These are phyloP conservation scores for Pocillopora damicornis DNA, from an alignment of 64 coral and sea anemone genomes.

Conservation along the genomic window DNA sequence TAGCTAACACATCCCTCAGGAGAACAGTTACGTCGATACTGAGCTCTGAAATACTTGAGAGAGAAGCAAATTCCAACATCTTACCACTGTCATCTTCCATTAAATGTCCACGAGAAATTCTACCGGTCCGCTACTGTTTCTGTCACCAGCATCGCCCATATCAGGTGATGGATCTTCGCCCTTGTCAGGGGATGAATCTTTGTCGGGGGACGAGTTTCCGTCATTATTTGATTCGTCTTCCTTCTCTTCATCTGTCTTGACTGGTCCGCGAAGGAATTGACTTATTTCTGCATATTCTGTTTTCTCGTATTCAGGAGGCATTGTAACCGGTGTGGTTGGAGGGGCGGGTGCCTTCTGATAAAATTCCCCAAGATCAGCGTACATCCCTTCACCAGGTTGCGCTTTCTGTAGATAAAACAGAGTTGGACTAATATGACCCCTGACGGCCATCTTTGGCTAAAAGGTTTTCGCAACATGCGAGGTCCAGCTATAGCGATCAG, in stretches of 20 bases:
- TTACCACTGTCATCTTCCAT: background rate
- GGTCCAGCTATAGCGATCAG: no score
- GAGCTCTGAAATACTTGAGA: background rate
- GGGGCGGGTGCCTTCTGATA: background rate
- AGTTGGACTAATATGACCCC: constrained; percentile 28
- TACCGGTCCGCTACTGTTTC: background rate
- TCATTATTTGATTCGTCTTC: background rate
- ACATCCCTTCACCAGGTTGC: constrained; percentile 23
- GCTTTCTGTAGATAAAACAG: constrained; percentile 45
- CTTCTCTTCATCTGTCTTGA: background rate
- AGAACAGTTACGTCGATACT: no score
- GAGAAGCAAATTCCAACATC: background rate
- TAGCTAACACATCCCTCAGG: no score
- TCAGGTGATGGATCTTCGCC: no score
- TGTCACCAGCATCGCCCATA: background rate
- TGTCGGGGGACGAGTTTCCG: background rate
- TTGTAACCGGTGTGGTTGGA: background rate
- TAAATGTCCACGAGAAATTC: constrained; percentile 2
- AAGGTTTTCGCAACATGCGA: background rate
- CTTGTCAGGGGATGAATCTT: background rate
- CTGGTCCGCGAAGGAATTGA: constrained; percentile 20
- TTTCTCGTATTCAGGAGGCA: constrained; percentile 6
- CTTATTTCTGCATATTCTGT: constrained; percentile 28
- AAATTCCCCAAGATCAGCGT: constrained; percentile 37
- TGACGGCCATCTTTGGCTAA: background rate